Evolutionary conservation across 2,113 vertebrate species (phyloP), one percentile per base, ranked within the genome.

Genomic region (Coryphaenoides rupestris): DNA sequence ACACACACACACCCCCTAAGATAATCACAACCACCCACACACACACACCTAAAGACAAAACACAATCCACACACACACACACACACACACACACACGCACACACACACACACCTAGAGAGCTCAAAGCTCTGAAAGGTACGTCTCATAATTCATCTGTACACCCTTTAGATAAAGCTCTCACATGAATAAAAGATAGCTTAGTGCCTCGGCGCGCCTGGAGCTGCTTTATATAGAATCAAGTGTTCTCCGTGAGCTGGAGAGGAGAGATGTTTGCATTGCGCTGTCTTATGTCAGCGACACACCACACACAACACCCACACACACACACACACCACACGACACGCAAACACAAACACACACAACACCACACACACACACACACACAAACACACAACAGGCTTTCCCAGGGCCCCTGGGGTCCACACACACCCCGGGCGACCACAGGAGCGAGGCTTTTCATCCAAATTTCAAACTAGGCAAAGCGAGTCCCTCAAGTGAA

Each of bases 131-230:
- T 12, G n/a, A 49, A 12, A 58, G 40, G 74, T 78, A 60, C 55
- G 76, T 71, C 52, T 40, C 33, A 9, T 9, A 6, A 40, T 40
- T 40, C 33, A 12, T 58, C 21, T n/a, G 58, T 62, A 50, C 68
- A 26, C n/a, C n/a, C 19, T 52, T 66, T 77, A 58, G 61, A n/a
- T n/a, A n/a, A 17, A 24, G 73, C 58, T 4, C 14, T 63, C 66
- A 81, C 68, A 69, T 80, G 69, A 69, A 84, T 86, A 79, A 72
- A 80, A 70, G 52, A n/a, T 47, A 68, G 56, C 53, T 55, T 15
- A 70, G 55, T 3, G 19, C 17, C 33, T 65, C 26, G 6, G 50
- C 52, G 59, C 63, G 69, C 66, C 55, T 74, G 65, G 69, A 26
- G 21, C 9, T 45, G 23, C 65, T 55, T 58, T 49, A 69, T n/a